phyloP scores from a whole-genome alignment of 2,797 vertebrate species.

The Trachurus trachurus region DNA sequence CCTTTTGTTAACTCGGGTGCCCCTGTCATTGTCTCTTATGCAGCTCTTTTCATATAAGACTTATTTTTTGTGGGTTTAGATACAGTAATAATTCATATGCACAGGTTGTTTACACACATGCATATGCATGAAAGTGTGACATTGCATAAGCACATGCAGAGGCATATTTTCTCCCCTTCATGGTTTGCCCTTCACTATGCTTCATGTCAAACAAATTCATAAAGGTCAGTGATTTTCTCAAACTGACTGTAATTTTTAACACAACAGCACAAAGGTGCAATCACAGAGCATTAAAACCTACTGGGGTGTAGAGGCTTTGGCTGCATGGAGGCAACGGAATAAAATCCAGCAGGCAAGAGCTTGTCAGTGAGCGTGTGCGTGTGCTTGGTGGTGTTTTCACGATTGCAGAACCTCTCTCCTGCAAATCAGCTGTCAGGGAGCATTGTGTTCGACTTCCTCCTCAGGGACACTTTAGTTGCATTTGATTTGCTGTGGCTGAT shows the following conservation, averaged over 20 bases:
- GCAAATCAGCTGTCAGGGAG: conserved; percentile 44
- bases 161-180: background rate
- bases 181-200: conserved; percentile 16
- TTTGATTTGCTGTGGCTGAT: conserved; percentile 58
- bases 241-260: conserved; percentile 50
- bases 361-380: conserved; percentile 13
- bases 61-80: conserved; percentile 29
- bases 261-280: conserved; percentile 45
- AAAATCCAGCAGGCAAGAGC: conserved; percentile 1
- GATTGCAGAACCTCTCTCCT: conserved; percentile 22
- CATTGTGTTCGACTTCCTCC: conserved; percentile 44
- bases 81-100: conserved; percentile 7
- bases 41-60: conserved; percentile 15
- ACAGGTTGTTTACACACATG: conserved; percentile 28
- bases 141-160: background rate
- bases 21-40: conserved; percentile 56
- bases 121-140: background rate
- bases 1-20: conserved; percentile 67
- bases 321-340: conserved; percentile 44
- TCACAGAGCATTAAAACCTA: conserved; percentile 38
- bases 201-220: conserved; percentile 32
- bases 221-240: conserved; percentile 64
- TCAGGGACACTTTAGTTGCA: conserved; percentile 29
- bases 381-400: conserved; percentile 28
- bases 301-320: conserved; percentile 38